Evolutionary conservation across 2,797 vertebrate species (phyloP).

Genomic region (Neostethus bicornis): DNA sequence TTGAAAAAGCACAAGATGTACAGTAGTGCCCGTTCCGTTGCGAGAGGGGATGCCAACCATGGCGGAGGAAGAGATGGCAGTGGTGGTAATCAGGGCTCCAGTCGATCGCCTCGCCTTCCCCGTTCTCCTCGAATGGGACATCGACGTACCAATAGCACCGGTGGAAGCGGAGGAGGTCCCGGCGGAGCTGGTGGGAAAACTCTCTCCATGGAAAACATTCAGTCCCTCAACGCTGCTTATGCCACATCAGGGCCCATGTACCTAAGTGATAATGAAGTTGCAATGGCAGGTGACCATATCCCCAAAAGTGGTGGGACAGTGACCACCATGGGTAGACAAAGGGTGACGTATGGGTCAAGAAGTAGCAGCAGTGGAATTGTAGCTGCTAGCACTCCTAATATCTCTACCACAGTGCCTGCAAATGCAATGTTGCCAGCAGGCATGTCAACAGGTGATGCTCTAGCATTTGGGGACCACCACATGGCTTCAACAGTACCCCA

Average conservation of each 20-base stretch:
- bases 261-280: conserved; percentile 91
- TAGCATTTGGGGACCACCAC: conserved; percentile 97
- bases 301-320: conserved; percentile 91
- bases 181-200: conserved; percentile 93
- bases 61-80: conserved; percentile 83
- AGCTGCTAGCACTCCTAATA: conserved; percentile 97
- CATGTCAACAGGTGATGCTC: conserved; percentile 89
- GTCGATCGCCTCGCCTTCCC: conserved; percentile 93
- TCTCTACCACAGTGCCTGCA: conserved; percentile 80
- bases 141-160: conserved; percentile 96
- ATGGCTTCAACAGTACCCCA: conserved; percentile 97
- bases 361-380: conserved; percentile 85
- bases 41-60: conserved; percentile 90
- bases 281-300: conserved; percentile 81
- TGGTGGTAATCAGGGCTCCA: conserved; percentile 87
- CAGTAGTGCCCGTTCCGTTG: conserved; percentile 94
- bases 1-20: conserved; percentile 86
- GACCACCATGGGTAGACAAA: conserved; percentile 76
- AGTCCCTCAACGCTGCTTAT: conserved; percentile 97
- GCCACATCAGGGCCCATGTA: conserved; percentile 98
- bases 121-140: conserved; percentile 96
- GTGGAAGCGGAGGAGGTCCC: conserved; percentile 88
- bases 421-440: conserved; percentile 77
- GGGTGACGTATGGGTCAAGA: conserved; percentile 87
- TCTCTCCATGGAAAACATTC: conserved; percentile 99